Percentiles rank a stretch among this genome's conserved stretches.
Conservation (phyloP, 2,113 vertebrate species). For the Sciurus niger region DNA sequence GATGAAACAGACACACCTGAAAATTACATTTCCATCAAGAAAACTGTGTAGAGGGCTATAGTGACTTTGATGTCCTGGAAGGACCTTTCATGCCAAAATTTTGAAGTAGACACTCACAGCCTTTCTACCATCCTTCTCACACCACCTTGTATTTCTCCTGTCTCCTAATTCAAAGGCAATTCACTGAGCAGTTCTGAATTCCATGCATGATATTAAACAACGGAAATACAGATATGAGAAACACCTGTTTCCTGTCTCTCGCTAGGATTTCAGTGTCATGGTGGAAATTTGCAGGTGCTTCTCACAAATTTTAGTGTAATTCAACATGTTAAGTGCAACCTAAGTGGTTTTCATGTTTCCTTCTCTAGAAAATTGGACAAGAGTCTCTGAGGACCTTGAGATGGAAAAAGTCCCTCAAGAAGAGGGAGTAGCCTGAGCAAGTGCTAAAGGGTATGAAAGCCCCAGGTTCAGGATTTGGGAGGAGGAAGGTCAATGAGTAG, state of each 20-base stretch:
- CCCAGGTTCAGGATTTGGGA: background rate
- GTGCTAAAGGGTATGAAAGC: background rate
- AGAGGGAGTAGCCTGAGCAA: background rate
- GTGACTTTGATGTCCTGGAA: background rate
- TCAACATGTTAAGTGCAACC: background rate
- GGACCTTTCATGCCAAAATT: background rate
- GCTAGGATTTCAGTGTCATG: background rate
- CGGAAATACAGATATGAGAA: background rate
- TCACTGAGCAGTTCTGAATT: background rate
- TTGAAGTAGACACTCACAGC: background rate
- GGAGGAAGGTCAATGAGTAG: background rate
- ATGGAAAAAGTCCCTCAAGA: background rate
- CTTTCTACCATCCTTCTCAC: background rate
- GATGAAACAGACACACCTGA: background rate
- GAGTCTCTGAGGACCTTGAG: background rate
- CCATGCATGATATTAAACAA: background rate
- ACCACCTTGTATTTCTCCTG: background rate
- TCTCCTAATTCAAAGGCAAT: background rate
- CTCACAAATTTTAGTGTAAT: background rate
- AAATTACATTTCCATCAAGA: constrained; percentile 13
- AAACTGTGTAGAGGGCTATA: background rate
- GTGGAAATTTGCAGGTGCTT: background rate
- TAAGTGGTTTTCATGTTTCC: background rate
- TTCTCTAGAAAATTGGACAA: background rate
- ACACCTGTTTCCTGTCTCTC: background rate